Percentiles rank a stretch among this genome's conserved stretches.
Conservation (phyloP, 1,140 invertebrate genomes). For the Brachionus plicatilis region DNA sequence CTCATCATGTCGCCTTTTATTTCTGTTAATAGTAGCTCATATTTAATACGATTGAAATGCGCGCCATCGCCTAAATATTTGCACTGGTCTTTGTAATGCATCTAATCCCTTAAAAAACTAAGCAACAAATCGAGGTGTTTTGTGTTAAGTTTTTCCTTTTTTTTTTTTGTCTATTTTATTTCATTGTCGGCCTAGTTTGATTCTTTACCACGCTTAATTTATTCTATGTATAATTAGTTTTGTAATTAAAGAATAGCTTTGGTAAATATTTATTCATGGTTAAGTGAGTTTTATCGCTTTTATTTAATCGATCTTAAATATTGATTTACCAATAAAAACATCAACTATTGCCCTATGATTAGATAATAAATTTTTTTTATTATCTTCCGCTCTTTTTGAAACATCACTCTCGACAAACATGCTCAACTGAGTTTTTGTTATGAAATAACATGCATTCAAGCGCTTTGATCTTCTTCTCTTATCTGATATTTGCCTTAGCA, state of each 20-base stretch:
- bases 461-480: neutral
- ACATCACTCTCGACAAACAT: conserved; percentile 3
- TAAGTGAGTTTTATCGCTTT: conserved; percentile 17
- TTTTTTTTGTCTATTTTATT: neutral
- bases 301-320: conserved; percentile 3
- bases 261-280: conserved; percentile 25
- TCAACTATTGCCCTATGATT: neutral
- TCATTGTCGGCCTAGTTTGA: neutral
- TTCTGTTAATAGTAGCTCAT: conserved; percentile 10
- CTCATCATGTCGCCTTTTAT: conserved; percentile 1
- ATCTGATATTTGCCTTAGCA: neutral
- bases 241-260: conserved; percentile 31
- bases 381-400: conserved; percentile 14
- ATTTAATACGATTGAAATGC: conserved; percentile 7
- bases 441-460: neutral
- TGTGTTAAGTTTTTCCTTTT: neutral
- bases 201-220: conserved; percentile 36
- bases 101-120: conserved; percentile 18
- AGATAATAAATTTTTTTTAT: neutral
- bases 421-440: conserved; percentile 15
- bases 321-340: conserved; percentile 10
- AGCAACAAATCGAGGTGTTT: conserved; percentile 6
- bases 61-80: conserved; percentile 22
- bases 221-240: conserved; percentile 17
- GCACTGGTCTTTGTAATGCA: neutral